These are phyloP conservation scores for Acanthochromis polyacanthus DNA, from an alignment of 2,113 vertebrate genomes.

Conservation along the genomic window DNA sequence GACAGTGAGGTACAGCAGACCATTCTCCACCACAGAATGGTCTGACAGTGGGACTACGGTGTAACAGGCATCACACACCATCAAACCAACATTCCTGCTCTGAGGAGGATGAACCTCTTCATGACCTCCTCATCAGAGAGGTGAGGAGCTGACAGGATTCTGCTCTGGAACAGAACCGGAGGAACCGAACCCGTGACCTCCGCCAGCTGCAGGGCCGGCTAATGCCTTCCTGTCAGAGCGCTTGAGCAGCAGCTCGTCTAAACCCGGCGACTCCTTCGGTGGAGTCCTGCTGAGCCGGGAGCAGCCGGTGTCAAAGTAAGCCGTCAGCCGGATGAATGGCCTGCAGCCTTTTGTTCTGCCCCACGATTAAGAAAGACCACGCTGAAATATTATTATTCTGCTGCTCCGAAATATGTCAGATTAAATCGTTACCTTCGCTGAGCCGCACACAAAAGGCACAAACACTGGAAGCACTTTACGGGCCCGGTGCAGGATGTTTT, in stretches of 20 bases:
- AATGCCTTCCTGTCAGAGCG: conserved; percentile 48
- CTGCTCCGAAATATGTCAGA: conserved; percentile 80
- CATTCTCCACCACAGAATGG: too few relatives aligned
- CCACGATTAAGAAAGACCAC: conserved; percentile 64
- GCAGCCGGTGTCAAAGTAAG: conserved; percentile 77
- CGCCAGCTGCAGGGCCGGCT: conserved; percentile 23
- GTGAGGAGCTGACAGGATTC: not conserved
- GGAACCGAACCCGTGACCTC: conserved; percentile 40
- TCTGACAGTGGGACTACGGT: too few relatives aligned
- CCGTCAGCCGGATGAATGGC: conserved; percentile 67
- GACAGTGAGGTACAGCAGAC: too few relatives aligned
- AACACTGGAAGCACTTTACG: conserved; percentile 64
- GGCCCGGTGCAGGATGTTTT: conserved; percentile 53
- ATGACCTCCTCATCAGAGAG: too few relatives aligned
- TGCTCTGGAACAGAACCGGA: not conserved
- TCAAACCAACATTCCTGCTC: not conserved
- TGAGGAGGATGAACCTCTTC: not conserved
- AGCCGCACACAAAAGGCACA: conserved; percentile 71
- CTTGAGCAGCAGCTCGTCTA: conserved; percentile 48
- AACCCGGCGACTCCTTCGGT: conserved; percentile 13
- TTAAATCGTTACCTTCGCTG: conserved; percentile 76
- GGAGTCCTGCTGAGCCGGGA: conserved; percentile 57
- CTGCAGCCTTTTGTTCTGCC: conserved; percentile 68
- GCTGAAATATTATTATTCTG: conserved; percentile 77
- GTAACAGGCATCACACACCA: too few relatives aligned